Conservation (phyloP, 2,113 vertebrate genomes). For the Montifringilla adamsi region DNA sequence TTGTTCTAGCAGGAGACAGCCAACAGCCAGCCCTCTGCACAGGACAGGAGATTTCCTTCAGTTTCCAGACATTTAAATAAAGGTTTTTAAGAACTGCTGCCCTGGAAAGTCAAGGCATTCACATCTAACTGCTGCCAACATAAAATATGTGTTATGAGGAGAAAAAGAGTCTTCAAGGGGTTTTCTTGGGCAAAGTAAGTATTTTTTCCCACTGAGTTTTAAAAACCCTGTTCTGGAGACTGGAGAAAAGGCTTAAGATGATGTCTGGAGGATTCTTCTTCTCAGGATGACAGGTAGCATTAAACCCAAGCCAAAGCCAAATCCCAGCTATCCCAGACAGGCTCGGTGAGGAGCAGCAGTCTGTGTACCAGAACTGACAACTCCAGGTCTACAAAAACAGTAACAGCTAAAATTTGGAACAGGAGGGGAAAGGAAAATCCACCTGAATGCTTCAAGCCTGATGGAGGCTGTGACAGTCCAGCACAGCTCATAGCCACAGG, state of each 20-base stretch:
- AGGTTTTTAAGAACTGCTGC: neutral
- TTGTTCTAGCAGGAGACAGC: neutral
- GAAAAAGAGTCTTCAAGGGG: neutral
- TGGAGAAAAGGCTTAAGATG: neutral
- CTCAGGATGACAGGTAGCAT: neutral
- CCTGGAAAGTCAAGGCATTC: neutral
- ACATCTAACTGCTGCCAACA: neutral
- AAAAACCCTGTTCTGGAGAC: neutral
- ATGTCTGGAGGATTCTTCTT: neutral
- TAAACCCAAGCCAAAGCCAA: neutral
- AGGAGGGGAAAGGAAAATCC: neutral
- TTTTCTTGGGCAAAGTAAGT: neutral
- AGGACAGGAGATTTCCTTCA: neutral
- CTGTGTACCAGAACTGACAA: neutral
- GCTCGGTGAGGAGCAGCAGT: fast-evolving
- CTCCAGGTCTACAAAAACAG: neutral
- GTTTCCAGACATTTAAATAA: conserved; percentile 1
- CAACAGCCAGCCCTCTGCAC: neutral
- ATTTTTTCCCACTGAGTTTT: neutral
- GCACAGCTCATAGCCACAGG: neutral
- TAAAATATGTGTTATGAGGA: neutral
- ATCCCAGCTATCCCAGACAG: neutral
- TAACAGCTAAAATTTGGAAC: neutral
- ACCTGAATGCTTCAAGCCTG: neutral
- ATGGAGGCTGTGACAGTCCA: neutral